phyloP scores from a whole-genome alignment of 1,140 invertebrate genomes.

The Meloidogyne floridensis region DNA sequence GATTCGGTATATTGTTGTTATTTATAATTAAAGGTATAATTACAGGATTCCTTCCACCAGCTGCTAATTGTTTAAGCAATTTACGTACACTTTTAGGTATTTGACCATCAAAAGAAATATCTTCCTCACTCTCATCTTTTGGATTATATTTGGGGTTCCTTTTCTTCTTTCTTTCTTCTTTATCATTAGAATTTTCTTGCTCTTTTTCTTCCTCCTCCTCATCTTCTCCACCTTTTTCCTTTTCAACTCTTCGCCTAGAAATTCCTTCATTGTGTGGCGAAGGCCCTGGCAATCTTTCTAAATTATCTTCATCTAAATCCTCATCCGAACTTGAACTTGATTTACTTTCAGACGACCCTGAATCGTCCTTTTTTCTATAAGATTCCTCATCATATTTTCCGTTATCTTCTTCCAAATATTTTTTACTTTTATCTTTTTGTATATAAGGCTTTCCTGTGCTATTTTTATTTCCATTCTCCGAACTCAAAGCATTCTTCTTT shows the following conservation, averaged over 20 bases:
- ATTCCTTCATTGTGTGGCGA: no score
- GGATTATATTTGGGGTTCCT: background rate
- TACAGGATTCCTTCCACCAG: background rate
- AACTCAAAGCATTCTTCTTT: constrained; percentile 11
- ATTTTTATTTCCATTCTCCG: background rate
- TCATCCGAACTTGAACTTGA: no score
- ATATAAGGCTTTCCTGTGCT: background rate
- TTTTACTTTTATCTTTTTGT: background rate
- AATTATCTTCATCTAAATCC: background rate
- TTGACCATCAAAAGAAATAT: background rate
- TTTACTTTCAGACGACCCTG: no score
- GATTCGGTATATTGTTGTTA: constrained; percentile 6
- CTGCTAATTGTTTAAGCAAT: background rate
- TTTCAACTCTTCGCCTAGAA: background rate
- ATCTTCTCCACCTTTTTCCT: background rate
- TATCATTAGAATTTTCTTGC: no score
- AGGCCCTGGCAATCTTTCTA: background rate
- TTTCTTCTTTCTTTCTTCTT: background rate
- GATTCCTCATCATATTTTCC: background rate
- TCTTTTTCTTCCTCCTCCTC: background rate
- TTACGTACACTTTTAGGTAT: constrained; percentile 4
- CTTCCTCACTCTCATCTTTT: background rate
- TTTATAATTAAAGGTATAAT: constrained; percentile 12
- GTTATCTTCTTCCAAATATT: background rate
- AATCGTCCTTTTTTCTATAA: background rate